These are phyloP conservation scores for Mylabris sibirica DNA, from an alignment of 2,888 invertebrate genomes.

Conservation along the genomic window DNA sequence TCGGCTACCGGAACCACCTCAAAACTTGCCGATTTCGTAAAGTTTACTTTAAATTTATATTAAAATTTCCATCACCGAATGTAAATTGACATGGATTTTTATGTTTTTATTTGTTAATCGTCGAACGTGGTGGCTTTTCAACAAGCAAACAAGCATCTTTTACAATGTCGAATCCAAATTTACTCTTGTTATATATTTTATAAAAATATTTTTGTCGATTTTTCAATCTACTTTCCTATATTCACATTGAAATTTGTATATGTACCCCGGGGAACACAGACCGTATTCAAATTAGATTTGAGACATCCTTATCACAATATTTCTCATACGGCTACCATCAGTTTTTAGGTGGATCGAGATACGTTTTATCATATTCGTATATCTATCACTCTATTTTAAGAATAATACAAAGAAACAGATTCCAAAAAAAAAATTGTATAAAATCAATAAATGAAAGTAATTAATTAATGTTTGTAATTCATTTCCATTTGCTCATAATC, in stretches of 20 bases:
- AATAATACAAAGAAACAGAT: not conserved
- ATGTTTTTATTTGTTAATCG: not conserved
- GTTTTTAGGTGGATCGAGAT: not conserved
- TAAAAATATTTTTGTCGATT: conserved; percentile 1
- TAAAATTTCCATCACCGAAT: not conserved
- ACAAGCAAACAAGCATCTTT: not conserved
- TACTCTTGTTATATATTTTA: not conserved
- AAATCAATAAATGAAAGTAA: not conserved
- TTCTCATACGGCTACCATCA: conserved; percentile 7
- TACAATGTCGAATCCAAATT: not conserved
- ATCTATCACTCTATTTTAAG: conserved; percentile 8
- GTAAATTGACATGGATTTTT: not conserved
- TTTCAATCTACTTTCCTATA: conserved; percentile 18
- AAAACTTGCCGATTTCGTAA: not conserved
- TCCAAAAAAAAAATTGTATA: not conserved
- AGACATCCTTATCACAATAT: conserved; percentile 20
- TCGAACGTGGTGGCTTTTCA: not conserved
- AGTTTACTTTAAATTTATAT: too few species aligned
- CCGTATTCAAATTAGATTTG: conserved; percentile 23
- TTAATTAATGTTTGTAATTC: not conserved
- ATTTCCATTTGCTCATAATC: not conserved
- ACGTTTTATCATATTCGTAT: conserved; percentile 16
- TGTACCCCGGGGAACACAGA: conserved; percentile 12
- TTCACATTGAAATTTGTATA: not conserved
- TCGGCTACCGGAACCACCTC: not conserved